Evolutionary conservation across 2,797 vertebrate genomes (phyloP).

Genomic region (Basileuterus tristriatus): DNA sequence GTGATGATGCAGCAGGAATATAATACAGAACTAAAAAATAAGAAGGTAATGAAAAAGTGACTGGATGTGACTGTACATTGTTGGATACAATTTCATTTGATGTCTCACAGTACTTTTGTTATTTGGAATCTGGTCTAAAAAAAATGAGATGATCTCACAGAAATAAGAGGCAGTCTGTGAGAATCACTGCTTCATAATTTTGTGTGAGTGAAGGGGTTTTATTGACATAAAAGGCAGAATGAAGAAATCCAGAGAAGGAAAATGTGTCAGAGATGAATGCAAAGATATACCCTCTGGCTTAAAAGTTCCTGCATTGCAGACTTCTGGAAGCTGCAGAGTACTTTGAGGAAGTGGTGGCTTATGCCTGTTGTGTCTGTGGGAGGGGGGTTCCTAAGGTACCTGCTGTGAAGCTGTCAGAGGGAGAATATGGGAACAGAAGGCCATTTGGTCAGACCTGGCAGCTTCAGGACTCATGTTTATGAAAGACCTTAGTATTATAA

Average conservation of each 20-base stretch:
- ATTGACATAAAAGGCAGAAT: neutral
- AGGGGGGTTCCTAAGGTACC: neutral
- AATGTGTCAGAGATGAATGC: neutral
- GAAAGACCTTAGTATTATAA: neutral
- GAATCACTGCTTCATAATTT: neutral
- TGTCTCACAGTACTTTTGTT: neutral
- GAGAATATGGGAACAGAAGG: neutral
- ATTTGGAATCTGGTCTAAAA: neutral
- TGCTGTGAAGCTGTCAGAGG: neutral
- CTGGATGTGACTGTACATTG: neutral
- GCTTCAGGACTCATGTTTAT: neutral
- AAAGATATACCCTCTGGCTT: neutral
- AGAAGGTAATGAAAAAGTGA: neutral
- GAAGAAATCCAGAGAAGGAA: neutral
- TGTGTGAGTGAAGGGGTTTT: neutral
- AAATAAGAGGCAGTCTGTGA: neutral
- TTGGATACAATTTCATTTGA: neutral
- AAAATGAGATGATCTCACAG: neutral
- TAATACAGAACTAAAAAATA: neutral
- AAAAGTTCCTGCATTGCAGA: neutral
- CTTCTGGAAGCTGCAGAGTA: neutral
- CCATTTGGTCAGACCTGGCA: neutral
- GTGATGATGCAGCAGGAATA: neutral
- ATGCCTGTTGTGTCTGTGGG: neutral
- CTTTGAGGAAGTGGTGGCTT: neutral